phyloP scores from a whole-genome alignment of 2,888 invertebrate genomes.

The Tortrix viridana region DNA sequence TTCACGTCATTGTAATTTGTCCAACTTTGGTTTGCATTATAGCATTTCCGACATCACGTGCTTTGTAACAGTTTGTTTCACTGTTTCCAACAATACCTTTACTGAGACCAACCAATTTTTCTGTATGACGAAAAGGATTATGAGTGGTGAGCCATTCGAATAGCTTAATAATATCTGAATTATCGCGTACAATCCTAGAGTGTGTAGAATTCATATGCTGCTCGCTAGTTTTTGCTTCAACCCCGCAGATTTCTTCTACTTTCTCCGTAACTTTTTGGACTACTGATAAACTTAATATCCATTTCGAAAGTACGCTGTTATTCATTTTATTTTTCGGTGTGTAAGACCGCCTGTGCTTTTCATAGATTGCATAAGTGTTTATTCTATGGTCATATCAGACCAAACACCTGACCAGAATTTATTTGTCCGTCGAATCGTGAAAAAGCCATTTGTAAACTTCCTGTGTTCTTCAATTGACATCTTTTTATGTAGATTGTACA shows the following conservation, averaged over 20 bases:
- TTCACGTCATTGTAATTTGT: slow-evolving; percentile 47
- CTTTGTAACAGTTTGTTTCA: slow-evolving; percentile 39
- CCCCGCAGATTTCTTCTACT: slow-evolving; percentile 40
- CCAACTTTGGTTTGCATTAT: neutral
- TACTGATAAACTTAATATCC: slow-evolving; percentile 37
- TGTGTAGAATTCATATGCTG: slow-evolving; percentile 43
- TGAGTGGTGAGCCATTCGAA: slow-evolving; percentile 41
- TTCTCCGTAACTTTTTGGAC: slow-evolving; percentile 33
- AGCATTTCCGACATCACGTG: slow-evolving; percentile 41
- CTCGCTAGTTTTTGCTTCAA: slow-evolving; percentile 38
- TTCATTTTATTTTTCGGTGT: slow-evolving; percentile 60
- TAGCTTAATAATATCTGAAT: slow-evolving; percentile 41
- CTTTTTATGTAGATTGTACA: neutral
- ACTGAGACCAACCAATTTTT: slow-evolving; percentile 43
- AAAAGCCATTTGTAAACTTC: slow-evolving; percentile 46
- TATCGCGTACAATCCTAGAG: slow-evolving; percentile 40
- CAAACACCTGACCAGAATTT: slow-evolving; percentile 55
- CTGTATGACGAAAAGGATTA: slow-evolving; percentile 42
- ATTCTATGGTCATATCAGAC: slow-evolving; percentile 58
- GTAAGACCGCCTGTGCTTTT: slow-evolving; percentile 60
- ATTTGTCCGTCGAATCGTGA: slow-evolving; percentile 49
- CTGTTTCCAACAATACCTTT: slow-evolving; percentile 45
- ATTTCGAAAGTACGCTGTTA: slow-evolving; percentile 50
- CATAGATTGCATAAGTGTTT: slow-evolving; percentile 54
- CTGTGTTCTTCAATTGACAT: slow-evolving; percentile 31